Conservation (phyloP, 2,113 vertebrate species). For the Sminthopsis crassicaudata region DNA sequence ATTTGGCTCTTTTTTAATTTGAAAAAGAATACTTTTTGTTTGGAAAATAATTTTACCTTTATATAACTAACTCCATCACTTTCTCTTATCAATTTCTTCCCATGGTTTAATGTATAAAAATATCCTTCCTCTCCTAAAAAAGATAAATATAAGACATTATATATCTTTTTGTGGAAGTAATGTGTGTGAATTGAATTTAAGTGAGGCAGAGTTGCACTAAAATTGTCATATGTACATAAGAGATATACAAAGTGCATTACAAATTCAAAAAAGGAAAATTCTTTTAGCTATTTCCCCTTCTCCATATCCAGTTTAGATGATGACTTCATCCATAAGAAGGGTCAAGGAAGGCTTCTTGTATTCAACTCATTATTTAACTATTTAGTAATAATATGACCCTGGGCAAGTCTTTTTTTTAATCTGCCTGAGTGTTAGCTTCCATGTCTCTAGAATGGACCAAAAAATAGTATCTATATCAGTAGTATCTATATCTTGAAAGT, state of each 20-base stretch:
- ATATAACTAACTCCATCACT: not conserved
- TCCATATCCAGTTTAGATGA: not conserved
- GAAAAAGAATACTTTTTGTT: not conserved
- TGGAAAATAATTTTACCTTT: not conserved
- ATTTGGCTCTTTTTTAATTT: not conserved
- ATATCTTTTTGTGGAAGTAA: not conserved
- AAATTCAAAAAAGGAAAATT: not conserved
- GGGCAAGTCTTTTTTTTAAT: too few relatives aligned
- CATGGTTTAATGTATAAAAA: not conserved
- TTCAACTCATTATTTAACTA: not conserved
- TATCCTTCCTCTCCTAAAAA: not conserved
- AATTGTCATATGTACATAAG: not conserved
- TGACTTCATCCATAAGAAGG: not conserved
- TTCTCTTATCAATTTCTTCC: not conserved
- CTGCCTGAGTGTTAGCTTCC: too few relatives aligned
- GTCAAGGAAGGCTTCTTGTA: not conserved
- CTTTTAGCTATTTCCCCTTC: not conserved
- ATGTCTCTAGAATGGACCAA: not conserved
- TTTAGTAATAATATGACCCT: not conserved
- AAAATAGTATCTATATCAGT: too few relatives aligned
- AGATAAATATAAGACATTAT: not conserved
- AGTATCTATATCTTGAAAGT: not conserved
- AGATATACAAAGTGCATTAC: not conserved
- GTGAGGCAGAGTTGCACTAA: not conserved
- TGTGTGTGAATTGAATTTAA: not conserved